Evolutionary conservation across 2,113 vertebrate species (phyloP).

Genomic region (Engystomops pustulosus): DNA sequence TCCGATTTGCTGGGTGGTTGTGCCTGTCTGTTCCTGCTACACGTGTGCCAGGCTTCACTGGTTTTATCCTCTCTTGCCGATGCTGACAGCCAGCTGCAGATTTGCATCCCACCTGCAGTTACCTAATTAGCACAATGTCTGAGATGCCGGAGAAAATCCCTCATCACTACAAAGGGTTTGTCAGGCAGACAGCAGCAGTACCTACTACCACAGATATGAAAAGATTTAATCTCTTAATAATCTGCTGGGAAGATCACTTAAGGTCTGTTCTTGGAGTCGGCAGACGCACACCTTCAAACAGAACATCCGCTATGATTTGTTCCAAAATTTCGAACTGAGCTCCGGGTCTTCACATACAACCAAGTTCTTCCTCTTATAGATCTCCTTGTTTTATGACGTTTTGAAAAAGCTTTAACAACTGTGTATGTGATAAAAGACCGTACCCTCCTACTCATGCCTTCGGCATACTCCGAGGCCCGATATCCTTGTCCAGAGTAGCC

Average conservation of each 20-base stretch:
- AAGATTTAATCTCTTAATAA: conserved; percentile 37
- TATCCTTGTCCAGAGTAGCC: no score
- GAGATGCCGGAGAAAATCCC: conserved; percentile 33
- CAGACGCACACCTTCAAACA: conserved; percentile 19
- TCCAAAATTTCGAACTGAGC: conserved; percentile 2
- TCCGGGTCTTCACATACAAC: background rate
- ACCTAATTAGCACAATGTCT: conserved; percentile 51
- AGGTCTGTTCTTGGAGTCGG: background rate
- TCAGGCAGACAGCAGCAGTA: conserved; percentile 14
- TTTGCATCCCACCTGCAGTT: conserved; percentile 53
- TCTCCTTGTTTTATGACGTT: no score
- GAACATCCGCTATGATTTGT: background rate
- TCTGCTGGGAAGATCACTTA: conserved; percentile 39
- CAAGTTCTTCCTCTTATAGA: background rate
- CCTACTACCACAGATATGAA: conserved; percentile 28
- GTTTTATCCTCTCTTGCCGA: conserved; percentile 1
- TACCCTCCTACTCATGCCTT: no score
- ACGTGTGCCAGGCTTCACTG: conserved; percentile 18
- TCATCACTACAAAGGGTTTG: conserved; percentile 24
- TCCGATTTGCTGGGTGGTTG: background rate
- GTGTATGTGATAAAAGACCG: no score
- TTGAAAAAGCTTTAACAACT: no score
- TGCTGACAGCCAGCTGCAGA: conserved; percentile 46
- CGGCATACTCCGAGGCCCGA: no score
- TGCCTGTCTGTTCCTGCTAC: background rate